phyloP scores from a whole-genome alignment of 2,113 vertebrate genomes.

The Dinomys branickii region DNA sequence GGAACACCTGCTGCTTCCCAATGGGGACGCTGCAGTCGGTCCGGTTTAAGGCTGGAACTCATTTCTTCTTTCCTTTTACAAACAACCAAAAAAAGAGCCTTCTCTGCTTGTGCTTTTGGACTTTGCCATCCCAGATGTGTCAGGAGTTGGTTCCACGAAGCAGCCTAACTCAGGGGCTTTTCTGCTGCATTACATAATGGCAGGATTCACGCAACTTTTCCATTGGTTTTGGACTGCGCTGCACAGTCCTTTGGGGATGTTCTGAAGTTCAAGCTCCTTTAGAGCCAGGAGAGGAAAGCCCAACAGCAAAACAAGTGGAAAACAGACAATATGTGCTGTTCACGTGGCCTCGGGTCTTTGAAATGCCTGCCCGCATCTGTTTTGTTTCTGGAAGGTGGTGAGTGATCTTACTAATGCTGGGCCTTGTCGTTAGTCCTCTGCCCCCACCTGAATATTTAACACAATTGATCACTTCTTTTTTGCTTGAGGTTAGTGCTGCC shows the following conservation, averaged over 20 bases:
- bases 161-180: slow-evolving; percentile 28
- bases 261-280: slow-evolving; percentile 72
- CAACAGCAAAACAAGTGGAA: slow-evolving; percentile 76
- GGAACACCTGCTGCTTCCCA: slow-evolving; percentile 66
- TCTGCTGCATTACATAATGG: slow-evolving; percentile 68
- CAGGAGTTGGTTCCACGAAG: slow-evolving; percentile 60
- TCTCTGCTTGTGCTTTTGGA: slow-evolving; percentile 45
- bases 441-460: neutral
- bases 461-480: neutral
- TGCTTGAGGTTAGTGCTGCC: neutral
- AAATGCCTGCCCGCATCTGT: slow-evolving; percentile 24
- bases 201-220: slow-evolving; percentile 70
- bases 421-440: neutral
- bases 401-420: neutral
- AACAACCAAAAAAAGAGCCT: slow-evolving; percentile 47
- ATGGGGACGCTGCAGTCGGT: neutral
- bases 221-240: slow-evolving; percentile 63
- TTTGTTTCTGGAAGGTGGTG: slow-evolving; percentile 49
- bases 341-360: slow-evolving; percentile 27
- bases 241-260: slow-evolving; percentile 71
- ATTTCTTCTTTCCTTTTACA: slow-evolving; percentile 59
- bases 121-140: slow-evolving; percentile 60
- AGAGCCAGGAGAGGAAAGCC: slow-evolving; percentile 74
- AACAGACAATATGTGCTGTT: slow-evolving; percentile 53
- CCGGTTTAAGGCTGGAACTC: slow-evolving; percentile 58